Conservation (phyloP, 2,888 invertebrate genomes). For the Hemistola chrysoprasaria region DNA sequence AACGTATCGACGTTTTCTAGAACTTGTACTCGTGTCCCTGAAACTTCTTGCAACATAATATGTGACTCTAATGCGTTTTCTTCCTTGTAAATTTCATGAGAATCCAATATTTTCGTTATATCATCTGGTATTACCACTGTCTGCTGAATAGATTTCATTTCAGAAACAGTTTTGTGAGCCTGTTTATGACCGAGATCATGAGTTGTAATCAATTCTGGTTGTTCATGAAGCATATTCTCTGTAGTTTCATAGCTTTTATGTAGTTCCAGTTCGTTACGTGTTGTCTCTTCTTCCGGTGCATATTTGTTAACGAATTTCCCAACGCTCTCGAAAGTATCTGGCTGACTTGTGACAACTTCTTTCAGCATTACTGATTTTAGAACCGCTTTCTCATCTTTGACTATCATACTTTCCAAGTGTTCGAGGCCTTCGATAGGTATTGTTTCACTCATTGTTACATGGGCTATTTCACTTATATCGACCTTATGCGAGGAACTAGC, state of each 20-base stretch:
- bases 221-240: conserved; percentile 49
- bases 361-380: conserved; percentile 38
- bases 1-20: conserved; percentile 49
- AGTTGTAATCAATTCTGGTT: conserved; percentile 32
- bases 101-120: conserved; percentile 35
- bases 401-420: conserved; percentile 32
- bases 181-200: conserved; percentile 12
- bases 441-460: conserved; percentile 59
- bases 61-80: conserved; percentile 50
- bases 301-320: conserved; percentile 33
- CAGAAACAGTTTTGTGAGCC: conserved; percentile 43
- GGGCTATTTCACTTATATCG: conserved; percentile 45
- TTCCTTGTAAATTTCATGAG: conserved; percentile 26
- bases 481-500: conserved; percentile 39
- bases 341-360: conserved; percentile 48
- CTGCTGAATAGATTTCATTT: conserved; percentile 52
- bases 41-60: conserved; percentile 47
- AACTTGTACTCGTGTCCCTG: conserved; percentile 41
- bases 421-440: conserved; percentile 49
- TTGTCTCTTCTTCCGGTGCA: conserved; percentile 35
- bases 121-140: conserved; percentile 47
- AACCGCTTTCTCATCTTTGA: conserved; percentile 48
- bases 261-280: conserved; percentile 43
- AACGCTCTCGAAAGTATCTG: conserved; percentile 49
- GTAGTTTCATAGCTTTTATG: conserved; percentile 52